phyloP scores from a whole-genome alignment of 2,797 vertebrate species.

The Tangara arthus region DNA sequence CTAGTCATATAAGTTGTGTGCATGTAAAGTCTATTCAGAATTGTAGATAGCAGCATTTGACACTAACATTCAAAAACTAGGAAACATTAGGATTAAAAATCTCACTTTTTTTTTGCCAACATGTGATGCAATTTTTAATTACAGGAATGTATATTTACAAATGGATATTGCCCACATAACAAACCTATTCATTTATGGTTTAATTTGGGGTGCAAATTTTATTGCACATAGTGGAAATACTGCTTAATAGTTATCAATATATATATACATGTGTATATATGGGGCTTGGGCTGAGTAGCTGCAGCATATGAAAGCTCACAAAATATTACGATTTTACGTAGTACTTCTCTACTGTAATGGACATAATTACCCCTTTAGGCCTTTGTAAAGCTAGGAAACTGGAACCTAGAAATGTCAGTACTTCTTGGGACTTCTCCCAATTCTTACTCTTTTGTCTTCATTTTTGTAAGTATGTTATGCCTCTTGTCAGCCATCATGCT shows the following conservation, averaged over 20 bases:
- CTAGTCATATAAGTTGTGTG: neutral
- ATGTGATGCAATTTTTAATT: neutral
- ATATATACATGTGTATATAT: neutral
- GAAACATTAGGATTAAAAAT: neutral
- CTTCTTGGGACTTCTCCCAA: neutral
- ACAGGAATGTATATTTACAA: neutral
- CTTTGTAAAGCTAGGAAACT: neutral
- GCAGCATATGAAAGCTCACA: neutral
- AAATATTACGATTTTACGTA: neutral
- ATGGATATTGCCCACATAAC: neutral
- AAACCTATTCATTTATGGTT: neutral
- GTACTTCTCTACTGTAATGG: neutral
- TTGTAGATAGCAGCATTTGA: neutral
- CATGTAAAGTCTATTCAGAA: neutral
- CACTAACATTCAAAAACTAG: neutral
- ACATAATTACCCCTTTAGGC: neutral
- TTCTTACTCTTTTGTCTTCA: neutral
- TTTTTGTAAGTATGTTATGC: neutral
- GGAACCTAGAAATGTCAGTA: neutral
- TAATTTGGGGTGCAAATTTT: neutral
- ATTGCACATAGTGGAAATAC: neutral
- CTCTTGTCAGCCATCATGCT: neutral
- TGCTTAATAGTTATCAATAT: neutral
- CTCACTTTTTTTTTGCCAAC: neutral
- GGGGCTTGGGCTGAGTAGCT: neutral